phyloP scores from a whole-genome alignment of 2,888 invertebrate genomes.

The Eupithecia vulgata region DNA sequence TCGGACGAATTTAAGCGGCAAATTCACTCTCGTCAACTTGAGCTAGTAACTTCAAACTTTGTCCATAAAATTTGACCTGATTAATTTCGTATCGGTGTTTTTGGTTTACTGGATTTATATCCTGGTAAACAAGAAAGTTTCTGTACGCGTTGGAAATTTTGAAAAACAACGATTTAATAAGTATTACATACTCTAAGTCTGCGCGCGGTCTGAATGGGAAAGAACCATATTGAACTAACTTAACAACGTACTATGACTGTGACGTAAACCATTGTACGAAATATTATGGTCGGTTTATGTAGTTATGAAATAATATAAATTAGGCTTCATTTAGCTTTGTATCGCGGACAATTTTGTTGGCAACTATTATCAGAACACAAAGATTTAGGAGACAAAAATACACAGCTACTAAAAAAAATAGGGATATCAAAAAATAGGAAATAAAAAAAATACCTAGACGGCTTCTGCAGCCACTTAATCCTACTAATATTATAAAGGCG shows the following conservation, averaged over 20 bases:
- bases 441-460: too few species aligned
- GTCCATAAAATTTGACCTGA: slow-evolving; percentile 42
- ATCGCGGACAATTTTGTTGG: neutral
- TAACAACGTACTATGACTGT: neutral
- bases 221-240: neutral
- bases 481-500: too few species aligned
- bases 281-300: too few species aligned
- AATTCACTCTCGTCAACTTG: slow-evolving; percentile 32
- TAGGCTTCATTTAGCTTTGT: too few species aligned
- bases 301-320: too few species aligned
- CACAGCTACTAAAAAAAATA: too few species aligned
- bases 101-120: slow-evolving; percentile 1
- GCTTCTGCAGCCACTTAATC: too few species aligned
- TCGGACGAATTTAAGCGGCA: slow-evolving; percentile 36
- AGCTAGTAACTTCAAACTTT: slow-evolving; percentile 34
- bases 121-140: slow-evolving; percentile 1
- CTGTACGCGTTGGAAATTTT: neutral
- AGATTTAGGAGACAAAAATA: too few species aligned
- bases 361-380: too few species aligned
- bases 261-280: neutral
- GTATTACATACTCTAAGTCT: neutral
- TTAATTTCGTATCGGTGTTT: slow-evolving; percentile 36
- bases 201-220: neutral
- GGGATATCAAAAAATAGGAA: too few species aligned
- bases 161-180: neutral